phyloP scores from a whole-genome alignment of 1,140 invertebrate genomes.

The Spodoptera litura region DNA sequence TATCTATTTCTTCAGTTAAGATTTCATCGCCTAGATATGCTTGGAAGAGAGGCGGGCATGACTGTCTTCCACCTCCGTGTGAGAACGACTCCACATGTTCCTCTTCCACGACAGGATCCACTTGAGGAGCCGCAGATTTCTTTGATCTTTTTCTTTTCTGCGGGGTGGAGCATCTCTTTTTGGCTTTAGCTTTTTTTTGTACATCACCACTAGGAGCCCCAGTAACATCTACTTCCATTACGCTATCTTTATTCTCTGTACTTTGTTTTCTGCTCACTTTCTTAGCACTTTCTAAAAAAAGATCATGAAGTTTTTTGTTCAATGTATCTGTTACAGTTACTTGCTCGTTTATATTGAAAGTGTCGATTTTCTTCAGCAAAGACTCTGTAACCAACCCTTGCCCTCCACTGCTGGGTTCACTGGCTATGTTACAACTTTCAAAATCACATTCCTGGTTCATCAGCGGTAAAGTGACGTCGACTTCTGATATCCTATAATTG shows the following conservation, averaged over 20 bases:
- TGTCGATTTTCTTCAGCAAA: conserved; percentile 64
- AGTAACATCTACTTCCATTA: conserved; percentile 53
- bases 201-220: conserved; percentile 1
- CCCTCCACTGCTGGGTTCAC: conserved; percentile 39
- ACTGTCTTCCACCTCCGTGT: conserved; percentile 56
- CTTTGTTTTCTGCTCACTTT: conserved; percentile 52
- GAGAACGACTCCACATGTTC: conserved; percentile 68
- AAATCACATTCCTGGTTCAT: conserved; percentile 68
- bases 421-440: conserved; percentile 49
- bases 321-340: conserved; percentile 66
- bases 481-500: conserved; percentile 62
- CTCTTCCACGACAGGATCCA: conserved; percentile 63
- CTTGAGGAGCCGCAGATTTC: conserved; percentile 54
- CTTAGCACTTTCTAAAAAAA: conserved; percentile 75
- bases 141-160: conserved; percentile 64
- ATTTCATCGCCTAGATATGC: conserved; percentile 44
- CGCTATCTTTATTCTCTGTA: conserved; percentile 36
- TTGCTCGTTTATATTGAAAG: conserved; percentile 63
- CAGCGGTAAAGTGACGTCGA: conserved; percentile 67
- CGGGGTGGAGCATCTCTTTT: conserved; percentile 77
- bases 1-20: conserved; percentile 43
- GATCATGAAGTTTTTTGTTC: conserved; percentile 63
- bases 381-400: conserved; percentile 62
- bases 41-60: conserved; percentile 66
- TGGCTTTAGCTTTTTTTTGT: conserved; percentile 58